Percentiles rank a stretch among this genome's conserved stretches.
Evolutionary conservation across 1,140 invertebrate genomes (phyloP).

Genomic region (Gryon sp.): DNA sequence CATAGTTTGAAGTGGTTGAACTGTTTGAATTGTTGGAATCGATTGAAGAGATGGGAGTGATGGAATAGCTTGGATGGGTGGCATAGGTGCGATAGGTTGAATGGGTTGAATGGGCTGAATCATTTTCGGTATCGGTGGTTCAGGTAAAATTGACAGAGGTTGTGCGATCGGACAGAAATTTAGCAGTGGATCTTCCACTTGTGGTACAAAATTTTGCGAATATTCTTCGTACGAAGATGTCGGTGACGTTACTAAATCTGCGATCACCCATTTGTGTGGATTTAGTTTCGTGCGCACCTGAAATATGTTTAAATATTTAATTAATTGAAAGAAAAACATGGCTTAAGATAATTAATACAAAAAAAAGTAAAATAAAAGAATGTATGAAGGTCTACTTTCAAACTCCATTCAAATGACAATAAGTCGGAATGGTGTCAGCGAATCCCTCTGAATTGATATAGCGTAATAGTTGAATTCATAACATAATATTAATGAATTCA

Average conservation of each 20-base stretch:
- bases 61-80: too few species aligned
- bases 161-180: conserved; percentile 80
- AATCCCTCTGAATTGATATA: too few species aligned
- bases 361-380: too few species aligned
- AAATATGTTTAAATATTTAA: too few species aligned
- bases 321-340: too few species aligned
- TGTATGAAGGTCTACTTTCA: conserved; percentile 70
- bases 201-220: conserved; percentile 21
- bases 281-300: conserved; percentile 89
- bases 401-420: conserved; percentile 66
- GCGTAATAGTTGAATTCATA: too few species aligned
- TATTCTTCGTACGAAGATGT: not conserved
- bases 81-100: too few species aligned
- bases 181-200: conserved; percentile 1
- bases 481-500: too few species aligned
- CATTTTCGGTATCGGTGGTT: conserved; percentile 82
- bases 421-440: conserved; percentile 67
- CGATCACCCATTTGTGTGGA: conserved; percentile 92
- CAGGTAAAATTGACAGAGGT: conserved; percentile 82
- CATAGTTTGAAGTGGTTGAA: too few species aligned
- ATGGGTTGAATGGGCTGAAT: conserved; percentile 73
- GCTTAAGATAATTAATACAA: too few species aligned
- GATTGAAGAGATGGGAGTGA: too few species aligned
- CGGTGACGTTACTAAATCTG: conserved; percentile 78
- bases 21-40: too few species aligned